Evolutionary conservation across 2,113 vertebrate genomes (phyloP), one percentile per base, ranked within the genome.

Genomic region (Syrrhaptes paradoxus): DNA sequence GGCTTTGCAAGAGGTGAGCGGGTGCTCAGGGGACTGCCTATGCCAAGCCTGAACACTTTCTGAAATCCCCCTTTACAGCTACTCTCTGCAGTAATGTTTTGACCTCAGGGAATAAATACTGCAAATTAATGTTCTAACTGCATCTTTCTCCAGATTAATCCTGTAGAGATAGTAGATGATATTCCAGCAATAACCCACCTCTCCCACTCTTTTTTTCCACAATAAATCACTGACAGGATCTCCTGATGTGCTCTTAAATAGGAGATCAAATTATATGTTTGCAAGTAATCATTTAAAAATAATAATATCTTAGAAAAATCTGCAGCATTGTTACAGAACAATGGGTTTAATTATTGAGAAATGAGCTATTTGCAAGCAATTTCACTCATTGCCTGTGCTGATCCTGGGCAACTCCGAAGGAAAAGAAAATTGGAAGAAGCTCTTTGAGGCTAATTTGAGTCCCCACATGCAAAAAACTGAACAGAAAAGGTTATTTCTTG

Each of bases 261-360:
- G 57, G 51, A 75, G 67, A 94, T 80, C 74, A 91, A 91, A 94
- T 94, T 80, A 94, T 80, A 88, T 94, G 93, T 91, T 94, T 94
- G 93, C 62, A 94, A 88, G 79, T 88, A 75, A 91, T 94, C 79
- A 75, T 91, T 91, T 91, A 65, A 94, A 87, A 91, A 87, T 87
- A 87, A 93, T 90, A 83, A 80, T 80, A 70, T 74, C 89, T 80
- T 70, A 28, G 49, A 75, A 80, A 89, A 84, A 80, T 70, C 84
- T 48, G 21, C 62, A 70, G 45, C 67, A 75, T 85, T 94, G 89
- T 94, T 91, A 70, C 89, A 88, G 89, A 91, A 91, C 89, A 91
- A 91, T 91, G 67, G 79, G 17, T 70, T 94, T 94, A 91, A 94
- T 94, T 94, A 70, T 65, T 88, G 89, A 84, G 74, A 85, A 91